Conservation (phyloP, 2,113 vertebrate species). For the Cyanoderma ruficeps region DNA sequence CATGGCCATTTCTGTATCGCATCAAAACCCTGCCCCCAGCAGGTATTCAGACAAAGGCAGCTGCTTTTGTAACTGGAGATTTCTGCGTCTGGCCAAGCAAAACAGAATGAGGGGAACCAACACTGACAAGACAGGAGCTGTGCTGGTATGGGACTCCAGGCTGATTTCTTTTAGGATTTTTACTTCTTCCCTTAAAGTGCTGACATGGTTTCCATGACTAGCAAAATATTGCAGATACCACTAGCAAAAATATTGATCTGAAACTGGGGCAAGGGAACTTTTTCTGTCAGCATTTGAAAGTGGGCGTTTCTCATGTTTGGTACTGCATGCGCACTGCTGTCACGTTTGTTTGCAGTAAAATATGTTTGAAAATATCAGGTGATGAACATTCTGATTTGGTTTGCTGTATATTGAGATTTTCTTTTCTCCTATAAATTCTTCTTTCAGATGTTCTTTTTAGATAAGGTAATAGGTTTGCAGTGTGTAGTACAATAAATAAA, state of each 20-base stretch:
- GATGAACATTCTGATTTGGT: neutral
- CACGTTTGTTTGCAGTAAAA: neutral
- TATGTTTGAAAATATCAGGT: neutral
- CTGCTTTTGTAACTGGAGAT: neutral
- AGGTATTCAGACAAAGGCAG: neutral
- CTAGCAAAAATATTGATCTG: neutral
- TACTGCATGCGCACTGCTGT: neutral
- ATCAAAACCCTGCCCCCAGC: neutral
- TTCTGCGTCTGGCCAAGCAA: neutral
- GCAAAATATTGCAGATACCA: neutral
- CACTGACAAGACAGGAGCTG: accelerated
- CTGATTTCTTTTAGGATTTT: neutral
- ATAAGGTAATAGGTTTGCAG: neutral
- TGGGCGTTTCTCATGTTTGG: neutral
- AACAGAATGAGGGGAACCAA: neutral
- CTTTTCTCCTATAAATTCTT: neutral
- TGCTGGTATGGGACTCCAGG: neutral
- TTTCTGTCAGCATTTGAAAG: neutral
- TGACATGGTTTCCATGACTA: neutral
- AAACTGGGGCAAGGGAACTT: neutral
- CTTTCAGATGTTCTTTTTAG: neutral
- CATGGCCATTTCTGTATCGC: neutral
- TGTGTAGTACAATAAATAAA: neutral
- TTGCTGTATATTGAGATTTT: neutral
- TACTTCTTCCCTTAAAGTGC: neutral